Evolutionary conservation across 2,888 invertebrate genomes (phyloP), one percentile per base, ranked within the genome.

Genomic region (Meghimatium bilineatum): DNA sequence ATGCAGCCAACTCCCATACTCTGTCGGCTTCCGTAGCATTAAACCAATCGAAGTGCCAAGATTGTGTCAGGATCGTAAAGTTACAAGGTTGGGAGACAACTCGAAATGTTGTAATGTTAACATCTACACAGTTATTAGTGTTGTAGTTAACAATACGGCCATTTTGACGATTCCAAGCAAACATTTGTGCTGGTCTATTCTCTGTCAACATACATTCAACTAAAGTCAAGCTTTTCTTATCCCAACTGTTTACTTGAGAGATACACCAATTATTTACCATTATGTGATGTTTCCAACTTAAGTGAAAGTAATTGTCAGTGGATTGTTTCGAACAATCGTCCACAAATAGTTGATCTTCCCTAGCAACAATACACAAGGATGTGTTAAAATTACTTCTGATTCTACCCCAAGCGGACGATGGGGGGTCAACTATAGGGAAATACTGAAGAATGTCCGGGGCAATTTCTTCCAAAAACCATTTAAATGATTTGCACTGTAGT

Each of bases 401-500:
- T 14, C 3, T 10, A 0, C 81, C 81, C 72, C 72, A 81, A 1
- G 74, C 81, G 23, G n/a, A 38, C n/a, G 23, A 5, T 29, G 69
- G 82, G 20, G 76, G 82, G 17, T 82, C 76, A 17, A 75, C 10
- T 0, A n/a, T n/a, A n/a, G 82, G 82, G 34, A n/a, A 76, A 26
- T 49, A 52, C 44, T 52, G 26, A 0, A 67, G 29, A 34, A 82
- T 66, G 29, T 82, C 82, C 3, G 60, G 76, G 20, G 82, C 82
- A 8, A 82, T 49, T 17, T 76, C 69, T 20, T 20, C 44, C 56
- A 82, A 10, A 49, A 26, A 82, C 82, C 82, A 82, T 20, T 82
- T 63, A 32, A 82, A 82, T 0, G 82, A 38, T 56, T 82, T 82
- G 56, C 82, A 82, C 1, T 82, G 76, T 3, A 82, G 76, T 36